Conservation (phyloP, 2,113 vertebrate genomes). For the Falcunculus frontatus region DNA sequence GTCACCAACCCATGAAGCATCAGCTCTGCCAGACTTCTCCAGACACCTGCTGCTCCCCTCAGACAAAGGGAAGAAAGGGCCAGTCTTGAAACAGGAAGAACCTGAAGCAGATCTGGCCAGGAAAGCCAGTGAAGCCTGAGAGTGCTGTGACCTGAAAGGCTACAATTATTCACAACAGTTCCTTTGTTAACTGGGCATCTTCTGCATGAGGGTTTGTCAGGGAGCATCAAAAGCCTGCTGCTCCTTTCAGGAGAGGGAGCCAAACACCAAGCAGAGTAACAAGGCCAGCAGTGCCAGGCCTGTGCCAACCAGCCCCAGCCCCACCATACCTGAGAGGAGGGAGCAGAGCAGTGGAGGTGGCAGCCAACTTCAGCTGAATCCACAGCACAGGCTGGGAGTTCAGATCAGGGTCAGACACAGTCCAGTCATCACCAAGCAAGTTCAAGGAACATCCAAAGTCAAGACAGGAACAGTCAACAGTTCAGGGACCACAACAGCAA, state of each 20-base stretch:
- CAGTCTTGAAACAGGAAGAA: neutral
- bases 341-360: neutral
- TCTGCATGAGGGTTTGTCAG: neutral
- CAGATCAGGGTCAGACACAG: neutral
- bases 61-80: neutral
- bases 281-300: neutral
- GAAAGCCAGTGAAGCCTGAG: neutral
- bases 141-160: neutral
- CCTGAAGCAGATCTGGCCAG: neutral
- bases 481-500: neutral
- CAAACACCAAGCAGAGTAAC: neutral
- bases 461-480: neutral
- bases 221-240: neutral
- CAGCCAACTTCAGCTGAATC: neutral
- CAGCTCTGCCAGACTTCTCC: neutral
- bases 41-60: neutral
- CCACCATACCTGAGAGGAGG: neutral
- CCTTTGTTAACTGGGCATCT: neutral
- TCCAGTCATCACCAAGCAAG: neutral
- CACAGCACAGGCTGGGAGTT: neutral
- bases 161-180: neutral
- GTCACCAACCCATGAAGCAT: neutral
- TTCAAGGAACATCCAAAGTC: neutral
- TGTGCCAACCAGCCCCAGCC: neutral
- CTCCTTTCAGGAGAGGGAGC: neutral